Percentiles rank a stretch among this genome's conserved stretches.
Conservation (phyloP, 1,140 invertebrate genomes). For the Bombus confusus region DNA sequence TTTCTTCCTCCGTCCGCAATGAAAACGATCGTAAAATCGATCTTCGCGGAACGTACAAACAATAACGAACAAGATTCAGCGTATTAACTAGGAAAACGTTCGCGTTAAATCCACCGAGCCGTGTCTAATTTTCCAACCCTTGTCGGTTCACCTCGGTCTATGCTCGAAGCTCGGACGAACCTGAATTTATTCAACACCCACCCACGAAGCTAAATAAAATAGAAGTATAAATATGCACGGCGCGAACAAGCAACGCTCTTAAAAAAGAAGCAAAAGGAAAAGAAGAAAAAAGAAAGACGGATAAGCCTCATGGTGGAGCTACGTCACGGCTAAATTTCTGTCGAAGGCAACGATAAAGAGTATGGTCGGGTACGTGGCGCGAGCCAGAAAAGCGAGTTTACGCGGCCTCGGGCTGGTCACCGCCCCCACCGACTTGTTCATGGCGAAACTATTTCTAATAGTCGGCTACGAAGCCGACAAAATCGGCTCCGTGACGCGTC, state of each 20-base stretch:
- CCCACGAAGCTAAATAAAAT: background rate
- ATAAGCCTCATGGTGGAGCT: background rate
- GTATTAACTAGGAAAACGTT: too few relatives aligned
- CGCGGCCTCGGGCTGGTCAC: slow-evolving; percentile 66
- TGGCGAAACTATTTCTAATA: slow-evolving; percentile 71
- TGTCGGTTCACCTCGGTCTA: background rate
- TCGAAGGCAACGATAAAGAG: slow-evolving; percentile 14
- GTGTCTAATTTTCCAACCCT: too few relatives aligned
- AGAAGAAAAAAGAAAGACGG: too few relatives aligned
- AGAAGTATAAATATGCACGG: too few relatives aligned
- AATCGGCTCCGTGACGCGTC: slow-evolving; percentile 26
- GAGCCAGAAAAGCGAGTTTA: slow-evolving; percentile 42
- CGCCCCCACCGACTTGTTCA: slow-evolving; percentile 61
- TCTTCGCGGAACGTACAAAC: too few relatives aligned
- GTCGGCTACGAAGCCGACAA: slow-evolving; percentile 33
- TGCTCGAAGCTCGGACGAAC: background rate
- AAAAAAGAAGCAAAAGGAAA: background rate
- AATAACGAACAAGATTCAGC: too few relatives aligned
- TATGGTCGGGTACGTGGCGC: background rate
- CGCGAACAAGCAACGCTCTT: too few relatives aligned
- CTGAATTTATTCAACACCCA: background rate
- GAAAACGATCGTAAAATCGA: too few relatives aligned
- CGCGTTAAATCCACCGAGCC: too few relatives aligned
- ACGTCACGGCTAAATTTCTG: background rate
- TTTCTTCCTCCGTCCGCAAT: too few relatives aligned